Conservation (phyloP, 2,888 invertebrate species). For the Caenorhabditis angaria region DNA sequence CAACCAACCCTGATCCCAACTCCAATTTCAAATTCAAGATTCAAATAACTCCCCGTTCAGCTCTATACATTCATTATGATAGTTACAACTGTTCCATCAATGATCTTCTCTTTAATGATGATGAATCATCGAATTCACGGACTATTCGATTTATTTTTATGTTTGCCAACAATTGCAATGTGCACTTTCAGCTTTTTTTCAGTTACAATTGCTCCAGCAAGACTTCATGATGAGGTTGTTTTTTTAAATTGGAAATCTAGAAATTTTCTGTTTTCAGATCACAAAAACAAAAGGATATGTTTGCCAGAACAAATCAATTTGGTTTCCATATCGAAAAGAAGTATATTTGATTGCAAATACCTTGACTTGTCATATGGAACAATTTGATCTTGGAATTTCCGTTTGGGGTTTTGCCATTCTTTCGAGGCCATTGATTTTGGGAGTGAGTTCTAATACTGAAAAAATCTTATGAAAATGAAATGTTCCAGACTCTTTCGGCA, state of each 20-base stretch:
- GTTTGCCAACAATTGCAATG: constrained; percentile 45
- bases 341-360: constrained; percentile 52
- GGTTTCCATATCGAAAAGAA: constrained; percentile 53
- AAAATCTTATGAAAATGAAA: neutral
- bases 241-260: too few species aligned
- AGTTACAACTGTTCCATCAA: constrained; percentile 41
- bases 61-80: constrained; percentile 53
- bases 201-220: constrained; percentile 50
- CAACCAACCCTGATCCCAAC: too few species aligned
- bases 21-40: too few species aligned
- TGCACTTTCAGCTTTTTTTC: constrained; percentile 52
- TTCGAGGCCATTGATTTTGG: constrained; percentile 46
- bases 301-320: constrained; percentile 54
- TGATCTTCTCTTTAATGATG: constrained; percentile 55
- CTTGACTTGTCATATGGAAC: constrained; percentile 55
- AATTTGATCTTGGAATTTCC: constrained; percentile 55
- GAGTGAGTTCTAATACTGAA: constrained; percentile 19
- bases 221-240: constrained; percentile 46
- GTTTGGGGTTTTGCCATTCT: constrained; percentile 58
- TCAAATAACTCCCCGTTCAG: constrained; percentile 11
- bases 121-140: constrained; percentile 50
- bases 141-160: constrained; percentile 39
- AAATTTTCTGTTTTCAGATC: too few species aligned
- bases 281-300: constrained; percentile 70
- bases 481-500: constrained; percentile 48